Evolutionary conservation across 2,113 vertebrate species (phyloP), one percentile per base, ranked within the genome.

Genomic region (Sinocyclocheilus rhinocerous): DNA sequence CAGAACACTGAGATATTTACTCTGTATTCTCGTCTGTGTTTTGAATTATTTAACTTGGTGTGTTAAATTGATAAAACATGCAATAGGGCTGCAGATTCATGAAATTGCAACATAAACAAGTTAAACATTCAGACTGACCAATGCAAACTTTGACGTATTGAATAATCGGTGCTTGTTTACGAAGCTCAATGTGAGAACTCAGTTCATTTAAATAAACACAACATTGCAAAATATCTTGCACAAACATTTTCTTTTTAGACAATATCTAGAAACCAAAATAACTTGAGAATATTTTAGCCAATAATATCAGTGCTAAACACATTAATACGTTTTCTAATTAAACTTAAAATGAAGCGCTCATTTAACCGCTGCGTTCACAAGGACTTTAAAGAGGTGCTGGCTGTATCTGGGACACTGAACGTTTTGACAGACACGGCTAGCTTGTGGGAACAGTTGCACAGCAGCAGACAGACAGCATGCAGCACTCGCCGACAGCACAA

Each of bases 401-500:
- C 57, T 59, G 20, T 45, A 81, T 65, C 78, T 65, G 7, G 78
- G 22, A 45, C 78, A 63, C 33, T 12, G 26, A 69, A 10, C 4
- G 13, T 16, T 80, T 63, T 81, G 78, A 65, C 57, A 63, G 55
- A 81, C 78, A 65, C 24, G 29, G 57, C 57, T 59, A 80, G 33
- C 24, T 80, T 81, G 77, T 7, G 57, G 78, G 36, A 81, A 81
- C 12, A 65, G 57, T 10, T 24, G 33, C 20, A 22, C 36, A 65
- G 33, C 24, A 0, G 20, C 3, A 81, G 57, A 42, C 6, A 76
- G 45, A 76, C 73, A 50, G 45, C 45, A 76, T 50, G n/a, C 39
- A 76, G n/a, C 0, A 12, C 45, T 76, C 73, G 26, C 13, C 11
- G 45, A 81, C 78, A 42, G 26, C 13, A 57, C 24, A 78, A 36